These are phyloP conservation scores for Catharus ustulatus DNA, from an alignment of 2,797 vertebrate genomes.

Conservation along the genomic window DNA sequence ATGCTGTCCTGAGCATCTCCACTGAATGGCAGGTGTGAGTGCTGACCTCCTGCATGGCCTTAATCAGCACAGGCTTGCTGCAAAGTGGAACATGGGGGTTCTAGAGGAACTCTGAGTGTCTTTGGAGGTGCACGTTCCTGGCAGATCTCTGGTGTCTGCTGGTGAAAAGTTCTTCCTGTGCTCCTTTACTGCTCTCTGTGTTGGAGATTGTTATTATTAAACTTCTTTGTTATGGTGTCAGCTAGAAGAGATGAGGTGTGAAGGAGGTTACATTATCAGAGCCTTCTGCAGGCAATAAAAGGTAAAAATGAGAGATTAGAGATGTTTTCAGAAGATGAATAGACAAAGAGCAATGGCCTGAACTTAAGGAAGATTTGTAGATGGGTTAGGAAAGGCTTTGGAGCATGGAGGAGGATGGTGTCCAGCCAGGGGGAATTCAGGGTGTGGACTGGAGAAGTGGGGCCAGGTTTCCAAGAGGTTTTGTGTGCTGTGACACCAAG, in stretches of 20 bases:
- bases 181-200: not conserved
- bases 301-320: not conserved
- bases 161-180: not conserved
- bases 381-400: not conserved
- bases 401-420: not conserved
- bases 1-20: not conserved
- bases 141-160: not conserved
- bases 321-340: not conserved
- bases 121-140: not conserved
- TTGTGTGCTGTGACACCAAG: not conserved
- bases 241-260: conserved; percentile 17
- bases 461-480: not conserved
- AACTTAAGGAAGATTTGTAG: not conserved
- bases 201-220: not conserved
- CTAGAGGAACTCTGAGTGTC: not conserved
- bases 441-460: not conserved
- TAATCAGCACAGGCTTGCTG: not conserved
- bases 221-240: not conserved
- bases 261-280: not conserved
- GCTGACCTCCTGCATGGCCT: not conserved
- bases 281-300: not conserved
- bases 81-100: not conserved
- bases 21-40: fast-evolving
- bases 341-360: not conserved
- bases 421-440: not conserved